Conservation (phyloP, 2,888 invertebrate species). For the Ptycholaimellus sp. region DNA sequence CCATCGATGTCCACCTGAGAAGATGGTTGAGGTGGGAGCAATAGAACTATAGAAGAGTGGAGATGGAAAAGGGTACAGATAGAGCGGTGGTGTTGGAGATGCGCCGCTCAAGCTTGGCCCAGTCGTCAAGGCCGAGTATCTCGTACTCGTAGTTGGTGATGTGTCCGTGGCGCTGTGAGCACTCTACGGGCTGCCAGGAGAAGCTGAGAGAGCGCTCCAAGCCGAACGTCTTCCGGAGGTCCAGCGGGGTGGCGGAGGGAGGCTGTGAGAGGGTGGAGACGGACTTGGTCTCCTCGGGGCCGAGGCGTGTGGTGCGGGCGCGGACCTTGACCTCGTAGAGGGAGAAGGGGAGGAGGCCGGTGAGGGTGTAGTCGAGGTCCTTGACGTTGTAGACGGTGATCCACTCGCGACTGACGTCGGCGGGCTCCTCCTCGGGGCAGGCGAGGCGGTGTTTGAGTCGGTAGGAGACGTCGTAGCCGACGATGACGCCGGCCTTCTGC, state of each 20-base stretch:
- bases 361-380: constrained; percentile 21
- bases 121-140: constrained; percentile 24
- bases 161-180: constrained; percentile 24
- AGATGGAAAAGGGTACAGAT: not conserved
- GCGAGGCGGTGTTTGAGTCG: constrained; percentile 23
- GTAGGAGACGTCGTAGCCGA: constrained; percentile 25
- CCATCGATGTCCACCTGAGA: constrained; percentile 20
- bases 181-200: constrained; percentile 21
- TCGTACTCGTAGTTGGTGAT: constrained; percentile 25
- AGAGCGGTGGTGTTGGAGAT: constrained; percentile 22
- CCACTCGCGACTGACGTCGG: constrained; percentile 22
- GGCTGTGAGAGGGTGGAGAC: constrained; percentile 21
- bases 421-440: constrained; percentile 24
- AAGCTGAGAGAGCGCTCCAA: constrained; percentile 16
- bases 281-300: constrained; percentile 22
- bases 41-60: not conserved
- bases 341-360: constrained; percentile 23
- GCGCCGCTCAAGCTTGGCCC: constrained; percentile 25
- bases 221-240: constrained; percentile 20
- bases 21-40: too few species aligned
- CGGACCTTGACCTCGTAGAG: constrained; percentile 22
- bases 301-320: constrained; percentile 20
- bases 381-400: constrained; percentile 26
- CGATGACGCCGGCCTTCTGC: constrained; percentile 19
- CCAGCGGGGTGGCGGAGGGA: constrained; percentile 23